Evolutionary conservation across 2,113 vertebrate genomes (phyloP).

Genomic region (Tragulus kanchil): DNA sequence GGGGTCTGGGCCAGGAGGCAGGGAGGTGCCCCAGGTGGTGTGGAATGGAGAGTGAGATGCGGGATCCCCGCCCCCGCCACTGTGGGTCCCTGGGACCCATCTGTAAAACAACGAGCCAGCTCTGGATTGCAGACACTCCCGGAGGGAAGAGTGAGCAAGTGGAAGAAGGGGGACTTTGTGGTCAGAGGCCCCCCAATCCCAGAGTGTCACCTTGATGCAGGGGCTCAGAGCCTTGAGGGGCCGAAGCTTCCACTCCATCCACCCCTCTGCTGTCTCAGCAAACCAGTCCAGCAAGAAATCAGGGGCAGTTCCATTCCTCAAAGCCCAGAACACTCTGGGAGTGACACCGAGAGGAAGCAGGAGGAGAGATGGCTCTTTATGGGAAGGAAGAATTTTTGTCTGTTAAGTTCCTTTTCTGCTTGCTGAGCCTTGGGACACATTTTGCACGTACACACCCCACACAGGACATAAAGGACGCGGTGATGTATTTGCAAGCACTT

Average conservation of each 20-base stretch:
- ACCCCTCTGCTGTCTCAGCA: neutral
- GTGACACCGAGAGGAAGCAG: neutral
- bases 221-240: neutral
- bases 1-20: neutral
- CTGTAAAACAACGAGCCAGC: neutral
- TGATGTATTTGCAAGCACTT: slow-evolving; percentile 53
- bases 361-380: slow-evolving; percentile 41
- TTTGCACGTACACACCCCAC: slow-evolving; percentile 17
- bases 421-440: slow-evolving; percentile 6
- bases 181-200: neutral
- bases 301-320: neutral
- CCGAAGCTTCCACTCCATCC: neutral
- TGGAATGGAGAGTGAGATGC: neutral
- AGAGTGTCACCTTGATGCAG: neutral
- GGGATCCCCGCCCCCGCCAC: fast-evolving
- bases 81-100: neutral
- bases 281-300: neutral
- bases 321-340: neutral
- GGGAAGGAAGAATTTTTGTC: slow-evolving; percentile 54
- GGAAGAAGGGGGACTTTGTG: fast-evolving
- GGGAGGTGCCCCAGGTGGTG: neutral
- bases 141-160: fast-evolving
- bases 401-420: slow-evolving; percentile 23
- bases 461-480: neutral
- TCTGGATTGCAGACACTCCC: neutral